Base-by-base conservation (phyloP, 2,113 vertebrate species). In the Terrapene triunguis region DNA sequence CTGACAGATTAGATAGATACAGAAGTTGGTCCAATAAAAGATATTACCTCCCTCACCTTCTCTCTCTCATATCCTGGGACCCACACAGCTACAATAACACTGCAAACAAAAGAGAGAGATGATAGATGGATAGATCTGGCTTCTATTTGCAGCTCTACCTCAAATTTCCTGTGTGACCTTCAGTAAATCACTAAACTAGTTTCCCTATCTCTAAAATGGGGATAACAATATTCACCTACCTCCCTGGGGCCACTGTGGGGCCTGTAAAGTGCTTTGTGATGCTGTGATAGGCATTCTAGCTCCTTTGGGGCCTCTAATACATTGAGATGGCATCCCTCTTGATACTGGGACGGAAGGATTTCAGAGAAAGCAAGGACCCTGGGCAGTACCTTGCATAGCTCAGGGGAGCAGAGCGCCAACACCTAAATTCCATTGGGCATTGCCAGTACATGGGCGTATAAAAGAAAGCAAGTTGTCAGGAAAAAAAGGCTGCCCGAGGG, bases 371-470 rank as follows among this genome's bases (percentile, higher is more conserved):
- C 35, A 2, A 82, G 35, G 80, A 82, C 24, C 32, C 51, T 25
- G 24, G 35, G 12, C 14, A 53, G 80, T 25, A 35, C 35, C n/a
- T 54, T 54, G 80, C 80, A 35, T 27, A 25, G 11, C 32, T 54
- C 51, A 21, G 10, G 35, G n/a, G n/a, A n/a, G 22, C 24, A 53
- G 80, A 53, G 6, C 22, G 51, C 10, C 22, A 8, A 81, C 24
- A 32, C 12, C 19, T 13, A 21, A 16, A 12, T 14, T 38, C 80
- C 80, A 50, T n/a, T 53, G 21, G 51, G 24, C 19, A 6, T 19
- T n/a, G 11, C 32, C 35, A 38, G 5, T 38, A 12, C 13, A 2
- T 2, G 6, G 21, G 3, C 1, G 6, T 54, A n/a, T 81, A n/a
- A 54, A 12, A n/a, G 51, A 54, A 10, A 12, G 21, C 12, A 81